Evolutionary conservation across 2,113 vertebrate species (phyloP).

Genomic region (Aythya baeri): DNA sequence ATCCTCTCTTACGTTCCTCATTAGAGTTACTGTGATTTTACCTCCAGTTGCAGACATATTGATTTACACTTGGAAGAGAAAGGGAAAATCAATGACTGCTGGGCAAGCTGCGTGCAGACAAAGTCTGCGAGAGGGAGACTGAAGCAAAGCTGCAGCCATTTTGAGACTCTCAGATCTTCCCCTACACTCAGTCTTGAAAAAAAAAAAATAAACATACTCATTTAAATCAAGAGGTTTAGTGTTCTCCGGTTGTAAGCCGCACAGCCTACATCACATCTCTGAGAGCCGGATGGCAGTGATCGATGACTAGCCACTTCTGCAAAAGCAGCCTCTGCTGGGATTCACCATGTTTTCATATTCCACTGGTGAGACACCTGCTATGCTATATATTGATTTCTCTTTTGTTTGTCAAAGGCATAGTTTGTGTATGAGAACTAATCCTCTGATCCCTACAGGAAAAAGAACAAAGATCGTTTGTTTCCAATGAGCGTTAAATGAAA

Average conservation of each 20-base stretch:
- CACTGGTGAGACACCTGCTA: neutral
- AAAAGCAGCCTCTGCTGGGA: neutral
- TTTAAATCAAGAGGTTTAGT: neutral
- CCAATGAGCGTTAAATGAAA: slow-evolving; percentile 30
- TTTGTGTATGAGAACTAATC: neutral
- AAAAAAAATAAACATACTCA: neutral
- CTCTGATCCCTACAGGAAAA: slow-evolving; percentile 28
- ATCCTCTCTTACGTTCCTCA: neutral
- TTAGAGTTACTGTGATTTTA: slow-evolving; percentile 21
- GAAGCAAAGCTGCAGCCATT: slow-evolving; percentile 25
- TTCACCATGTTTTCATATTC: fast-evolving
- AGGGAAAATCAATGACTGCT: neutral
- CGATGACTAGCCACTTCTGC: neutral
- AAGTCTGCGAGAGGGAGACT: neutral
- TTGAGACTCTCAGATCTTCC: neutral
- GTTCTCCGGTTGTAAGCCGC: neutral
- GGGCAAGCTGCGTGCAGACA: fast-evolving
- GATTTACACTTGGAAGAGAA: neutral
- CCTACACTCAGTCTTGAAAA: neutral
- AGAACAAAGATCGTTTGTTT: slow-evolving; percentile 29
- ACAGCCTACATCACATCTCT: neutral
- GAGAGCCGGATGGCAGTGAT: neutral
- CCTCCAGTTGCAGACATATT: neutral
- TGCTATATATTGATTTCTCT: neutral
- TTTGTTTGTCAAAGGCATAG: slow-evolving; percentile 30